Evolutionary conservation across 1,140 invertebrate genomes (phyloP).

Genomic region (Drosophila takahashii): DNA sequence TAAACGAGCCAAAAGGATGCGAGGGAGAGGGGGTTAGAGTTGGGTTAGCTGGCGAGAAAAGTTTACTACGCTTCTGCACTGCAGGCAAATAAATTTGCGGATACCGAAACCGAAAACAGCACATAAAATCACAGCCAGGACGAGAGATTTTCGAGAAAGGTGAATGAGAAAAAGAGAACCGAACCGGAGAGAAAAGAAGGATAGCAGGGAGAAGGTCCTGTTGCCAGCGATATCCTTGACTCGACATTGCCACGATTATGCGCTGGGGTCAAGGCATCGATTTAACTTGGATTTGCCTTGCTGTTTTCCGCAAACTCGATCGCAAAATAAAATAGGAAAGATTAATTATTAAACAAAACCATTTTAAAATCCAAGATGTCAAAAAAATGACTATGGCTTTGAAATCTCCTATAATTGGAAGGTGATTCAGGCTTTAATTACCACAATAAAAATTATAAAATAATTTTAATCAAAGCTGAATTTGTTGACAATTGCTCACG

Average conservation of each 20-base stretch:
- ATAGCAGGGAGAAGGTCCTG: conserved; percentile 1
- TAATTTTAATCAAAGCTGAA: too few species aligned
- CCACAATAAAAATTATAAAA: too few species aligned
- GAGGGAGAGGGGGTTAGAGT: conserved; percentile 7
- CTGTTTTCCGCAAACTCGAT: neutral
- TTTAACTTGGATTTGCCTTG: conserved; percentile 9
- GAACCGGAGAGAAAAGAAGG: neutral
- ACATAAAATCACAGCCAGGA: conserved; percentile 76
- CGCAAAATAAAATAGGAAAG: neutral
- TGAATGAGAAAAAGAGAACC: conserved; percentile 26
- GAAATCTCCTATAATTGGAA: too few species aligned
- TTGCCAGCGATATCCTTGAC: conserved; percentile 41
- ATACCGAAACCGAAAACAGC: conserved; percentile 79
- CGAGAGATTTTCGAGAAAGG: conserved; percentile 65
- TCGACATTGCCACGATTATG: conserved; percentile 44
- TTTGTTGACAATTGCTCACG: too few species aligned
- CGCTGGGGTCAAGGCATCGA: conserved; percentile 15
- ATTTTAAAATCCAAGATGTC: neutral
- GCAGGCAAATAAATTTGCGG: conserved; percentile 81
- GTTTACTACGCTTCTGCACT: conserved; percentile 72
- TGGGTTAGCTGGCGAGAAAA: conserved; percentile 57
- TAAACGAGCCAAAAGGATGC: conserved; percentile 37
- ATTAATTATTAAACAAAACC: neutral
- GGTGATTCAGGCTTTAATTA: too few species aligned
- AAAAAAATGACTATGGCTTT: neutral